Base-by-base conservation (phyloP, 2,797 vertebrate genomes). In the Lates japonicus region DNA sequence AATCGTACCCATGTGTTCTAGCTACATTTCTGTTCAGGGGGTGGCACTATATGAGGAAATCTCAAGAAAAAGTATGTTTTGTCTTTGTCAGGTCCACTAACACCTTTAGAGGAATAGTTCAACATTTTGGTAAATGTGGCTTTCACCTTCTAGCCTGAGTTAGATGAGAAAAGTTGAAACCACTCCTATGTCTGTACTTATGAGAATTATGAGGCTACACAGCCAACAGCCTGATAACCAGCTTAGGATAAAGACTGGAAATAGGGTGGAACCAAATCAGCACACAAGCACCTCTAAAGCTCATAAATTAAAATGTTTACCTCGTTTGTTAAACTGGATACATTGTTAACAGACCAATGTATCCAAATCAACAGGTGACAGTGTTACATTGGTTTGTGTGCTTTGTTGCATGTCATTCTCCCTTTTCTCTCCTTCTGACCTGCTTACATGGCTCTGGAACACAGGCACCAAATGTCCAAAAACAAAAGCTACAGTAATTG, bases 21-120 rank as follows among this genome's bases (percentile, higher is more conserved):
- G 12, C 3, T 80, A 39, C n/a, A 39, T 85, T 77, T 83, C 75
- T 83, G 61, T 83, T 66, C 29, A 62, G 6, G 2, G 2, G 46
- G n/a, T 19, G 33, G 4, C 7, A 17, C 19, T 49, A 25, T 29
- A 31, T 52, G 10, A 42, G 41, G 25, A 54, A 62, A 42, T 20
- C 5, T n/a, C 20, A 11, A 49, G 41, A 59, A 17, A 29, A 29
- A 41, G 2, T 25, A 4, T 48, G 0, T 33, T 57, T 9, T 33
- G 29, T 19, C 54, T 19, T n/a, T 39, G 20, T 51, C n/a, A 51
- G 22, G n/a, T 51, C n/a, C n/a, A 22, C 49, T 2, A 12, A 51
- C 49, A 11, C 4, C 10, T 22, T 25, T 5, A 13, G 9, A 49
- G 41, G 41, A 42, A 42, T 42, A 42, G 0, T 39, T 39, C 41